Conservation (phyloP, 2,888 invertebrate genomes). For the Stegophylla sp. region DNA sequence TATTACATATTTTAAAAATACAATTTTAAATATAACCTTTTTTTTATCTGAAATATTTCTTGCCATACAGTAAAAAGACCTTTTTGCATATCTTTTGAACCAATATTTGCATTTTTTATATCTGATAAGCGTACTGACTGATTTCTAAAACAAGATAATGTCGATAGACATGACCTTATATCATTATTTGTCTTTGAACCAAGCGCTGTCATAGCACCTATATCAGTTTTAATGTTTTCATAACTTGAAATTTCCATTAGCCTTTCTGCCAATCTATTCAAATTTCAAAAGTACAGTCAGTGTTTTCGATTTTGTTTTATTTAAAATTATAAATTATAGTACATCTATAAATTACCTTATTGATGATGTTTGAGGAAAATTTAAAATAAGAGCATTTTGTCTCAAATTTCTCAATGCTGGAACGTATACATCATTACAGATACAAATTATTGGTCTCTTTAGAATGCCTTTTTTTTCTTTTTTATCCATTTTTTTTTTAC, state of each 20-base stretch:
- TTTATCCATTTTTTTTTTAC: constrained; percentile 67
- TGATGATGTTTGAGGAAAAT: constrained; percentile 69
- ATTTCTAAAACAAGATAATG: constrained; percentile 77
- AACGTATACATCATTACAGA: constrained; percentile 93
- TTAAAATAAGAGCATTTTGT: constrained; percentile 77
- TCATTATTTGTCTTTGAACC: constrained; percentile 87
- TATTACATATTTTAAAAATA: constrained; percentile 2
- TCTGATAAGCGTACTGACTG: constrained; percentile 67
- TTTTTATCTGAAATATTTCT: constrained; percentile 75
- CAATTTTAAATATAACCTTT: constrained; percentile 22
- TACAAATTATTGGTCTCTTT: constrained; percentile 91
- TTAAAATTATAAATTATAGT: background rate
- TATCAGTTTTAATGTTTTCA: constrained; percentile 75
- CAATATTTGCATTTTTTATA: constrained; percentile 75
- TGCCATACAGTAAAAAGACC: constrained; percentile 85
- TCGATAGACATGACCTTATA: constrained; percentile 88
- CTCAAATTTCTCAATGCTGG: constrained; percentile 83
- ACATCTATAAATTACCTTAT: constrained; percentile 63
- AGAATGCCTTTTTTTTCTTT: constrained; percentile 69
- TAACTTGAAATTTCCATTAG: constrained; percentile 73
- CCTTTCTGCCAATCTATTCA: constrained; percentile 67
- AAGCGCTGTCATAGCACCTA: constrained; percentile 76
- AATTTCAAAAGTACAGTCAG: background rate
- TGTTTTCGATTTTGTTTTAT: background rate
- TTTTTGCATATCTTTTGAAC: constrained; percentile 86